phyloP scores from a whole-genome alignment of 2,113 vertebrate species.

The Strix aluco region DNA sequence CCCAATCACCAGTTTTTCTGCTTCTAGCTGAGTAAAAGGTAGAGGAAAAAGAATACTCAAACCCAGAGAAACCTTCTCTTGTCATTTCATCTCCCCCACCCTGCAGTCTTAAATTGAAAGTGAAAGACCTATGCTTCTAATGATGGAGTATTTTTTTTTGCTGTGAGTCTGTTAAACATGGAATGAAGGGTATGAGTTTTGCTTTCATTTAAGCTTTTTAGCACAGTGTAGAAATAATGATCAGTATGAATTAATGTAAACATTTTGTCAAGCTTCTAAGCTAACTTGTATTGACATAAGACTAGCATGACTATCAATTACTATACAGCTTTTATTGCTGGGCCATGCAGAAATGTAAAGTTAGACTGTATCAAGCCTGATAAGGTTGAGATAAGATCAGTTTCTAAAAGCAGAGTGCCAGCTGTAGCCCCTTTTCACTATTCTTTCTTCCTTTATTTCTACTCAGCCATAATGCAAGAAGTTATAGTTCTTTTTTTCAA shows the following conservation, averaged over 20 bases:
- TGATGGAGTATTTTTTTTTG: not conserved
- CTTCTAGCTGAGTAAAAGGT: not conserved
- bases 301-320: not conserved
- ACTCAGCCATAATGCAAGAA: not conserved
- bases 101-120: not conserved
- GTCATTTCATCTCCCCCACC: not conserved
- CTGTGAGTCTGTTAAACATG: not conserved
- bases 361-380: not conserved
- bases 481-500: not conserved
- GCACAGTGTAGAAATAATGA: not conserved
- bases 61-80: not conserved
- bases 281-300: not conserved
- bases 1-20: not conserved
- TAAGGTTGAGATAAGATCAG: not conserved
- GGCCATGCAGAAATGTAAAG: not conserved
- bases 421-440: not conserved
- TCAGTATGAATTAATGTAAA: not conserved
- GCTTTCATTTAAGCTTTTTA: not conserved
- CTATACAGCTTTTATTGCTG: not conserved
- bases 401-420: not conserved
- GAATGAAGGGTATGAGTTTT: not conserved
- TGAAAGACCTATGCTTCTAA: not conserved
- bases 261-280: not conserved
- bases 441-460: not conserved
- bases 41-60: not conserved